Conservation (phyloP, 2,797 vertebrate genomes). For the Poecile montanus region DNA sequence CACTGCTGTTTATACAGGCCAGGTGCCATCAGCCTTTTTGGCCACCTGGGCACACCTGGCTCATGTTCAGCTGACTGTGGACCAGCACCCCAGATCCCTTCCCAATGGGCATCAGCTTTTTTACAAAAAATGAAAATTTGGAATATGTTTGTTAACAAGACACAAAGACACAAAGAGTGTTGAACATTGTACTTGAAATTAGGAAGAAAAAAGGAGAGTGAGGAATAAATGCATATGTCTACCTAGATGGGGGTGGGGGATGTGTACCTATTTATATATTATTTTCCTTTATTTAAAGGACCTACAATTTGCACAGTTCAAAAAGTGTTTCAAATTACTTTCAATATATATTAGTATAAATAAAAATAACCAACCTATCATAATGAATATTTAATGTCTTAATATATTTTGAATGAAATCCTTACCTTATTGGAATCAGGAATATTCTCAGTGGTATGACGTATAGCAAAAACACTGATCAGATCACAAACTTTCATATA, state of each 20-base stretch:
- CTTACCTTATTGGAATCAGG: background rate
- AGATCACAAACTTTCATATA: slow-evolving; percentile 19
- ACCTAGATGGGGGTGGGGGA: fast-evolving
- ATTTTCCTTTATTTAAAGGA: background rate
- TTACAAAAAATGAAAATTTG: background rate
- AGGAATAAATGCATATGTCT: background rate
- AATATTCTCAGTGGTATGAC: background rate
- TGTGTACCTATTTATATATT: background rate
- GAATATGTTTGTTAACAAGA: background rate
- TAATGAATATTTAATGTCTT: background rate
- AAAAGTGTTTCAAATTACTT: background rate
- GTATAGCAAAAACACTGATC: slow-evolving; percentile 23
- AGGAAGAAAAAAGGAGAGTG: background rate
- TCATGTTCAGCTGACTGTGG: background rate
- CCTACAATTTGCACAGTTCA: background rate
- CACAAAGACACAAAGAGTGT: background rate
- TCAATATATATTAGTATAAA: background rate
- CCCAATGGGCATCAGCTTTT: background rate
- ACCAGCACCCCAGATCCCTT: background rate
- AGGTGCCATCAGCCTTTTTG: background rate
- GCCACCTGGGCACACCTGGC: background rate
- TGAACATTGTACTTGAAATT: background rate
- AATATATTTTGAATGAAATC: background rate
- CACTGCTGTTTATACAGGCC: background rate
- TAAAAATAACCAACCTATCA: background rate